Base-by-base conservation (phyloP, 2,797 vertebrate species). In the Iguana delicatissima region DNA sequence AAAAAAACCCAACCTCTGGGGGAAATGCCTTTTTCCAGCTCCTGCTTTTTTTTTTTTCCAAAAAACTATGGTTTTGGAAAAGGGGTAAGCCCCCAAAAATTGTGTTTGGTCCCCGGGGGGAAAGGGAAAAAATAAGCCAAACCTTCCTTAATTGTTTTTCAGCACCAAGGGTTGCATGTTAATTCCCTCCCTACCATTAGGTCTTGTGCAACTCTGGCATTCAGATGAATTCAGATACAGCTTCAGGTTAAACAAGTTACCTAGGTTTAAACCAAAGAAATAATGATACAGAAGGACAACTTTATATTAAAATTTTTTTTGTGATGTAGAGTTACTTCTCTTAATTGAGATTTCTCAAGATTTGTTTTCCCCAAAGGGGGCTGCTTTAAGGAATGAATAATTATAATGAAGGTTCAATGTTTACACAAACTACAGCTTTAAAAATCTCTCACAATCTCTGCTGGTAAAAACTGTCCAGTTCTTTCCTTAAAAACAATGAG, bases 401-500 rank as follows among this genome's bases (percentile, higher is more conserved):
- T 72, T 89, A 72, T 85, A 94, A 89, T 81, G 50, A 90, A 69
- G 7, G 46, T n/a, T 4, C 90, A 12, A 52, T 90, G 57, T 88
- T 86, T 87, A 89, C 79, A 86, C 92, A 89, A 92, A 93, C 26
- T 94, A 86, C 92, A 95, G 80, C 92, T 95, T 95, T 93, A 85
- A 32, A 77, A 0, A 57, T 80, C 57, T 90, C 83, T 94, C 81
- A 92, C 84, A 93, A 93, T 94, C 76, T 92, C 55, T 91, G 90
- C 55, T 95, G 76, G n/a, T 92, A 95, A 92, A 95, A 93, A 94
- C 88, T 95, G 95, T 93, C 96, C 96, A 94, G 92, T 92, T 94
- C 88, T 52, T 96, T 96, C 93, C 93, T 96, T 95, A 95, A 50
- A 76, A 96, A 94, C 94, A 96, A 95, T 82, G 92, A 97, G 92